Evolutionary conservation across 2,797 vertebrate species (phyloP).

Genomic region (Danio albolineatus): DNA sequence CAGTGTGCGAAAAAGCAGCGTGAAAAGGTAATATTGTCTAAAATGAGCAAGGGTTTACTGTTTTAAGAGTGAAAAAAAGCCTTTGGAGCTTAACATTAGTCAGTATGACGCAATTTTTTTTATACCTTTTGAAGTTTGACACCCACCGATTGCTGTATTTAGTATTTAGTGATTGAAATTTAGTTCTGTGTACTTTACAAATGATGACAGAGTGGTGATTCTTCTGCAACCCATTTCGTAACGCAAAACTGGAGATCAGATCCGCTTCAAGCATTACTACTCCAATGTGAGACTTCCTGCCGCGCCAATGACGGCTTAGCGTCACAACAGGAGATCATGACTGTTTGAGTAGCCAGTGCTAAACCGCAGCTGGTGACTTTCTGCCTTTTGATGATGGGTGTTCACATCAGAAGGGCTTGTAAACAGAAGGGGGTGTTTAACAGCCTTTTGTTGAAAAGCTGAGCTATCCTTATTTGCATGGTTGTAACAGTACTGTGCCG

Average conservation of each 20-base stretch:
- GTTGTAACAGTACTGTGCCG: constrained; percentile 14
- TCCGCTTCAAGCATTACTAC: constrained; percentile 27
- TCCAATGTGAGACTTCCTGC: constrained; percentile 23
- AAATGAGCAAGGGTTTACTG: no score
- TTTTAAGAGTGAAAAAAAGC: no score
- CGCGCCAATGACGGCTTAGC: constrained; percentile 58
- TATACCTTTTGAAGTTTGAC: neutral
- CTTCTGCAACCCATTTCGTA: neutral
- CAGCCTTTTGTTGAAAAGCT: constrained; percentile 44
- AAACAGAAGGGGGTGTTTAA: constrained; percentile 56
- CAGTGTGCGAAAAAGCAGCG: no score
- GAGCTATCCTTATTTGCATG: constrained; percentile 41
- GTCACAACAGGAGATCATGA: constrained; percentile 79
- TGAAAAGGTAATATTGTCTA: no score
- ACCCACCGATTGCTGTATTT: neutral
- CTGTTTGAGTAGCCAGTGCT: constrained; percentile 77
- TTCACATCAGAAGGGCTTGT: constrained; percentile 59
- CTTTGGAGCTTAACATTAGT: neutral
- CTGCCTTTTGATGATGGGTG: constrained; percentile 59
- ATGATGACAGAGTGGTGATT: neutral
- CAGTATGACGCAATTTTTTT: neutral
- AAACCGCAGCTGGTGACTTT: constrained; percentile 72
- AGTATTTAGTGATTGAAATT: neutral
- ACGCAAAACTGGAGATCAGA: constrained; percentile 8
- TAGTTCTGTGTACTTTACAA: neutral